Base-by-base conservation (phyloP, 2,888 invertebrate species). In the Lasiommata megera region DNA sequence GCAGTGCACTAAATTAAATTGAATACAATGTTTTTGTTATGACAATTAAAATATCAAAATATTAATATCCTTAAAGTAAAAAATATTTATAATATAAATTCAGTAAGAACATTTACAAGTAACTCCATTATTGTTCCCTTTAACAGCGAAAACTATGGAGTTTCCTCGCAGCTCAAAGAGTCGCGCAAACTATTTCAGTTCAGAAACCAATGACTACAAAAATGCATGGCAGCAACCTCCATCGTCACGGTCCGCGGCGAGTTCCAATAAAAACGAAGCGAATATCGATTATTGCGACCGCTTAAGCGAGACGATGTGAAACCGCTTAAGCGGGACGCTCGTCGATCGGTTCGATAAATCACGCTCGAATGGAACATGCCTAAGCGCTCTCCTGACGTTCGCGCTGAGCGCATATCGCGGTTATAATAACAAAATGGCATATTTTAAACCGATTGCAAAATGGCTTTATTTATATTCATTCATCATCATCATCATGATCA, bases 281-380 rank as follows among this genome's bases (percentile, higher is more conserved):
- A 70, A 73, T 79, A 82, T 85, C 84, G 84, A 87, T 87, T 86
- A 86, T 77, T 74, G 72, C 68, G 68, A 72, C 69, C 82, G 70
- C 65, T 76, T 77, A 76, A 76, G 81, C 82, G 84, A 75, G 73
- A 74, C 80, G 77, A 72, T 81, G 73, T 72, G 73, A 74, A 74
- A 81, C 80, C 82, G 78, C 71, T 64, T 67, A 76, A 76, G 80
- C 82, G 82, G 74, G 73, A 74, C 80, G 77, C 71, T 80, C 72
- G 70, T 71, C 75, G 73, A 81, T 82, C 81, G 77, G 70, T 65
- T 66, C 75, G 76, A 82, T 87, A 85, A 86, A 87, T 88, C 85
- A 85, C 73, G 70, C 73, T 65, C 61, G 64, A 69, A 67, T 67
- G 65, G 67, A 68, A 70, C 69, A 66, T 66, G 66, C 60, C 71